Evolutionary conservation across 2,888 invertebrate species (phyloP).

Genomic region (Diaphora mendica): DNA sequence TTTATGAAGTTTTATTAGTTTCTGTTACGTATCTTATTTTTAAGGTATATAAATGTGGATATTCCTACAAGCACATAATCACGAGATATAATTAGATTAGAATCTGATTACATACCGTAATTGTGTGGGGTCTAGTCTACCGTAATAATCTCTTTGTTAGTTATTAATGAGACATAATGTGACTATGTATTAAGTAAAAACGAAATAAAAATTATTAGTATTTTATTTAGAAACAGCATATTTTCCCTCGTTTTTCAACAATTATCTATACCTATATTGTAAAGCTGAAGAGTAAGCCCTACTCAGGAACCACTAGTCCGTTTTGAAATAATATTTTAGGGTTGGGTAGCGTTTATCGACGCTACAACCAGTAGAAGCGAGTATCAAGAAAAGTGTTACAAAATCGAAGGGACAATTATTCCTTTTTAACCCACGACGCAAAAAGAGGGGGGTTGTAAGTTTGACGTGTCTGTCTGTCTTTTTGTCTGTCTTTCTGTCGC

Average conservation of each 20-base stretch:
- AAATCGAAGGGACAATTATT: no score
- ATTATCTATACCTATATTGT: not conserved
- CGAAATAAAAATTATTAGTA: constrained; percentile 53
- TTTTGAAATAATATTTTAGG: no score
- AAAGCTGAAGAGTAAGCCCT: no score
- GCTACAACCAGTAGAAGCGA: no score
- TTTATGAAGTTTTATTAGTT: constrained; percentile 77
- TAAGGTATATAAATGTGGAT: constrained; percentile 66
- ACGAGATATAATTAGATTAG: constrained; percentile 52
- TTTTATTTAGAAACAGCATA: constrained; percentile 43
- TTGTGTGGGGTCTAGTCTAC: constrained; percentile 73
- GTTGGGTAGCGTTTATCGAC: no score
- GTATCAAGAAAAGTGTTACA: no score
- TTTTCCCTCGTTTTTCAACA: not conserved
- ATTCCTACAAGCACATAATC: constrained; percentile 66
- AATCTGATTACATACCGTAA: constrained; percentile 68
- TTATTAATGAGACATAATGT: constrained; percentile 76
- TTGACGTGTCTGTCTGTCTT: no score
- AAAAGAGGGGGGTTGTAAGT: no score
- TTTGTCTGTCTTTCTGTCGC: no score
- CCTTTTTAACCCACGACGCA: no score
- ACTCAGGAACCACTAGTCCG: no score
- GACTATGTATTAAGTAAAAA: constrained; percentile 76
- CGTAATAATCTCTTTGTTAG: constrained; percentile 72
- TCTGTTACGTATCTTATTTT: constrained; percentile 72